Percentiles rank a stretch among this genome's conserved stretches.
These are phyloP conservation scores for Parnassius smintheus DNA, from an alignment of 2,888 invertebrate genomes.

Conservation along the genomic window DNA sequence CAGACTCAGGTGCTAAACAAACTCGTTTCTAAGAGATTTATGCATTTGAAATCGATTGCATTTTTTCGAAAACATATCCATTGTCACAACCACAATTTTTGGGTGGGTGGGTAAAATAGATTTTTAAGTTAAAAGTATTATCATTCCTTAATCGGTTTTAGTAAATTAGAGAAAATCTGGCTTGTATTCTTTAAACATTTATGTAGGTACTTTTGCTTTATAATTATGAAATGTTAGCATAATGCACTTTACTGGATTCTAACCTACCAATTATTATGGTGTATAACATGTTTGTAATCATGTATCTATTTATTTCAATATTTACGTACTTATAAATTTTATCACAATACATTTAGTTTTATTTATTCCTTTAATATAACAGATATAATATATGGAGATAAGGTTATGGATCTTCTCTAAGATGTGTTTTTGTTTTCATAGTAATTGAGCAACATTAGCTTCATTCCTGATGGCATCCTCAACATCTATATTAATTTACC, in stretches of 20 bases:
- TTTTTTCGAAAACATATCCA: conserved; percentile 35
- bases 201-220: conserved; percentile 43
- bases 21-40: conserved; percentile 35
- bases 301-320: conserved; percentile 60
- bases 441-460: no score
- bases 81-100: conserved; percentile 12
- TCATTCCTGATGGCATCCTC: no score
- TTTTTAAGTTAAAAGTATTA: conserved; percentile 34
- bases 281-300: conserved; percentile 55
- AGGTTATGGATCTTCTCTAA: no score
- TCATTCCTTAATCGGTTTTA: conserved; percentile 37
- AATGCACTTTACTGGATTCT: conserved; percentile 20
- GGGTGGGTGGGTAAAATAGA: neutral
- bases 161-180: conserved; percentile 4
- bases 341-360: conserved; percentile 39
- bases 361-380: conserved; percentile 10
- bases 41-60: conserved; percentile 39
- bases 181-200: conserved; percentile 9
- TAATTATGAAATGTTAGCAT: conserved; percentile 48
- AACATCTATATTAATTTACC: no score
- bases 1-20: conserved; percentile 61
- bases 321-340: conserved; percentile 48
- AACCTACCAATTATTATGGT: conserved; percentile 33
- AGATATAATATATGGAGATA: no score
- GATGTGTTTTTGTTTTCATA: no score